These are phyloP conservation scores for Fregetta grallaria DNA, from an alignment of 2,113 vertebrate species.

Conservation along the genomic window DNA sequence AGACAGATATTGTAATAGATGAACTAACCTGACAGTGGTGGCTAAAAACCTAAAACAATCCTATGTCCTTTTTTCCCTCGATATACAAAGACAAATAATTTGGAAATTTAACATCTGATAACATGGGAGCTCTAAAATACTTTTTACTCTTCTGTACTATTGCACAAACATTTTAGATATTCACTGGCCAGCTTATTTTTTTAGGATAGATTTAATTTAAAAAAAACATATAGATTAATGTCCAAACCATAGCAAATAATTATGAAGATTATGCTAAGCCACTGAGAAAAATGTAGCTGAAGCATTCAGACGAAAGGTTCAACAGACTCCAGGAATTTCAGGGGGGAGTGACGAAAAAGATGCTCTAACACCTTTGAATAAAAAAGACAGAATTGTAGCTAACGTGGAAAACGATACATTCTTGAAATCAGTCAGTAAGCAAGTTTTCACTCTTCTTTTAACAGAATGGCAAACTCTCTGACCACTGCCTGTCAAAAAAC, in stretches of 20 bases:
- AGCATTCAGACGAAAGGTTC: not conserved
- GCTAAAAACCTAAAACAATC: not conserved
- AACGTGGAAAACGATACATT: not conserved
- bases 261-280: not conserved
- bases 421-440: constrained; percentile 7
- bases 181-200: not conserved
- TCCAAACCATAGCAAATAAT: not conserved
- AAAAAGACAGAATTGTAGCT: not conserved
- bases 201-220: not conserved
- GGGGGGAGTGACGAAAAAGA: not conserved
- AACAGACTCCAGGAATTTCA: not conserved
- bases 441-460: constrained; percentile 56
- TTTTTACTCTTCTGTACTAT: not conserved
- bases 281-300: not conserved
- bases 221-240: not conserved
- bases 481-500: constrained; percentile 18
- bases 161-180: not conserved
- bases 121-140: not conserved
- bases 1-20: not conserved
- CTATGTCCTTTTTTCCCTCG: not conserved
- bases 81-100: not conserved
- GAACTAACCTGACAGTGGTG: not conserved
- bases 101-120: not conserved
- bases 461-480: constrained; percentile 26
- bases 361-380: not conserved